phyloP scores from a whole-genome alignment of 1,140 invertebrate genomes.

The Leptinotarsa lineolata region DNA sequence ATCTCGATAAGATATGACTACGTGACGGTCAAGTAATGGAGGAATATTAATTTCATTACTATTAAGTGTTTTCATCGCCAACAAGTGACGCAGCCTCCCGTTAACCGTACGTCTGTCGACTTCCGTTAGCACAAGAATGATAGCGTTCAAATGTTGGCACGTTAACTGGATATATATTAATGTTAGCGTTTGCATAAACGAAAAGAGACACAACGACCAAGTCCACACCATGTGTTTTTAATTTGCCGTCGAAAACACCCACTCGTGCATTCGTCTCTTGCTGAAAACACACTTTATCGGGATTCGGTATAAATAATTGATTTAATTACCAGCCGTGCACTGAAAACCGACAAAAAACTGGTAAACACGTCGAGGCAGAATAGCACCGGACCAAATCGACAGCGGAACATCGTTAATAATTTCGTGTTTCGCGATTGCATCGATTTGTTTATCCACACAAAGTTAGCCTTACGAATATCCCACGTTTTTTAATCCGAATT shows the following conservation, averaged over 20 bases:
- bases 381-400: constrained; percentile 1
- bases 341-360: constrained; percentile 26
- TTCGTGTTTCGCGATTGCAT: neutral
- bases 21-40: neutral
- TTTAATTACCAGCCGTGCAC: constrained; percentile 35
- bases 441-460: neutral
- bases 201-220: constrained; percentile 41
- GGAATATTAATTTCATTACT: neutral
- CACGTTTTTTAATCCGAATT: too few relatives aligned
- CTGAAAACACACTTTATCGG: constrained; percentile 34
- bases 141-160: constrained; percentile 45
- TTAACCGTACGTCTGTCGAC: neutral
- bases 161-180: constrained; percentile 48
- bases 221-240: constrained; percentile 44
- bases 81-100: neutral
- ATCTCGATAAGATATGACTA: too few relatives aligned
- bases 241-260: constrained; percentile 46
- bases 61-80: neutral
- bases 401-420: constrained; percentile 7
- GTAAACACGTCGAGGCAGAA: constrained; percentile 14
- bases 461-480: too few relatives aligned
- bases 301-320: constrained; percentile 42
- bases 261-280: constrained; percentile 25
- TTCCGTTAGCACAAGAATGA: constrained; percentile 31
- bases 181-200: constrained; percentile 34